Evolutionary conservation across 2,797 vertebrate species (phyloP).

Genomic region (Pampus argenteus): DNA sequence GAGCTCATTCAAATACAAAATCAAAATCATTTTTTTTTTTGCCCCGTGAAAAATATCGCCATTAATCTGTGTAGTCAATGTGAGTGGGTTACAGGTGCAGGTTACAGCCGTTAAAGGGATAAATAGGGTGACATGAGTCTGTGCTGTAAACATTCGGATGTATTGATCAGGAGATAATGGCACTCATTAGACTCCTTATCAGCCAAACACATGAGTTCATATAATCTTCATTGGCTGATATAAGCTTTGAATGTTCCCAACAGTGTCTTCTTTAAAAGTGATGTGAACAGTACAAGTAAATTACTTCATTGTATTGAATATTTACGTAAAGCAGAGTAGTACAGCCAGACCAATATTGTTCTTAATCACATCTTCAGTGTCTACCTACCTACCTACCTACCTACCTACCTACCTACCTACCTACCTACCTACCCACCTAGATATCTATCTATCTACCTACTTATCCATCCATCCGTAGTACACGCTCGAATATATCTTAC

Average conservation of each 20-base stretch:
- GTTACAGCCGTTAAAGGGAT: background rate
- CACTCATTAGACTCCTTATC: constrained; percentile 1
- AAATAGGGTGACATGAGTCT: constrained; percentile 12
- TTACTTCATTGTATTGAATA: background rate
- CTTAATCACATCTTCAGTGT: constrained; percentile 10
- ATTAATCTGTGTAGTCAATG: background rate
- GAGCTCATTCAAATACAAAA: constrained; percentile 53
- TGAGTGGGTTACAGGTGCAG: constrained; percentile 9
- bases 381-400: too few relatives aligned
- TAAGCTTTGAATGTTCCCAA: background rate
- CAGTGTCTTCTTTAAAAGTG: background rate
- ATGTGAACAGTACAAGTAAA: constrained; percentile 10
- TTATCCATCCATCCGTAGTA: constrained; percentile 11
- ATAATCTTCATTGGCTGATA: constrained; percentile 17
- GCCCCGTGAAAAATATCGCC: constrained; percentile 27
- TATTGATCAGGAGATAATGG: background rate
- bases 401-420: too few relatives aligned
- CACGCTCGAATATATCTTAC: constrained; percentile 50
- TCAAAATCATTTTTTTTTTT: constrained; percentile 23
- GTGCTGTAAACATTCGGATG: background rate
- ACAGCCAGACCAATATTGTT: constrained; percentile 5
- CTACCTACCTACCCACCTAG: too few relatives aligned
- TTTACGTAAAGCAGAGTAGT: constrained; percentile 10
- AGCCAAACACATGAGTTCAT: constrained; percentile 17
- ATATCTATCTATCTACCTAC: background rate